A percentile compares a stretch with the other conserved stretches of the same genome.
Evolutionary conservation across 2,888 invertebrate species (phyloP).

Genomic region (Drosophila cracens): DNA sequence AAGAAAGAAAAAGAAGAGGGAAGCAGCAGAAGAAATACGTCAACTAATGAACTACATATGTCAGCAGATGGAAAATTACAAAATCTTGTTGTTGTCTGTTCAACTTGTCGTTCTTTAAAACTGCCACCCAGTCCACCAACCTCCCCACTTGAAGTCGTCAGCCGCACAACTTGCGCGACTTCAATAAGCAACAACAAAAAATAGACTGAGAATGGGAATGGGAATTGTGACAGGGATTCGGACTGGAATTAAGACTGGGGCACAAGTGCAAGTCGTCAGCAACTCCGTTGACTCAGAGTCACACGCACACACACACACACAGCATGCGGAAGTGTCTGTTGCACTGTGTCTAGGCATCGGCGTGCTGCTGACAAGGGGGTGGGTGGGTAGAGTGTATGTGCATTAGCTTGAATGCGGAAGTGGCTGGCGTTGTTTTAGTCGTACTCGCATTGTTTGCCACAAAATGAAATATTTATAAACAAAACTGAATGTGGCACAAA

Average conservation of each 20-base stretch:
- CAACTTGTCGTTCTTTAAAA: slow-evolving; percentile 50
- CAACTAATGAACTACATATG: slow-evolving; percentile 78
- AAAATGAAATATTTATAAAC: slow-evolving; percentile 72
- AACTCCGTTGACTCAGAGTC: slow-evolving; percentile 25
- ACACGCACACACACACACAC: slow-evolving; percentile 27
- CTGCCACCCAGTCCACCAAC: not conserved
- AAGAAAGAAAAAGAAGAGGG: slow-evolving; percentile 1
- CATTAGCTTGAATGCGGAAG: slow-evolving; percentile 62
- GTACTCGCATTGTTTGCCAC: slow-evolving; percentile 65
- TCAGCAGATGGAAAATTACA: slow-evolving; percentile 74
- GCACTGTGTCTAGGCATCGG: slow-evolving; percentile 10
- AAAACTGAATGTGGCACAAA: slow-evolving; percentile 75
- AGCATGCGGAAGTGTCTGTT: slow-evolving; percentile 56
- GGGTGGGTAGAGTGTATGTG: not conserved
- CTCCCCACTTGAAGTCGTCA: slow-evolving; percentile 54
- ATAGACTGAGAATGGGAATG: slow-evolving; percentile 29
- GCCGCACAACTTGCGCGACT: slow-evolving; percentile 45
- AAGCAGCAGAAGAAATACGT: not conserved
- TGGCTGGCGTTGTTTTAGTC: slow-evolving; percentile 53
- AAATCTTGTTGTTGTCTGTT: slow-evolving; percentile 61
- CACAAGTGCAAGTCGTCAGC: slow-evolving; percentile 48
- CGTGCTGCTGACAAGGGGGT: not conserved
- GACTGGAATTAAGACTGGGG: slow-evolving; percentile 35
- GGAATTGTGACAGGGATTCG: slow-evolving; percentile 20
- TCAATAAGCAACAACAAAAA: slow-evolving; percentile 51